Base-by-base conservation (phyloP, 1,140 invertebrate species). In the Calephelis nemesis region DNA sequence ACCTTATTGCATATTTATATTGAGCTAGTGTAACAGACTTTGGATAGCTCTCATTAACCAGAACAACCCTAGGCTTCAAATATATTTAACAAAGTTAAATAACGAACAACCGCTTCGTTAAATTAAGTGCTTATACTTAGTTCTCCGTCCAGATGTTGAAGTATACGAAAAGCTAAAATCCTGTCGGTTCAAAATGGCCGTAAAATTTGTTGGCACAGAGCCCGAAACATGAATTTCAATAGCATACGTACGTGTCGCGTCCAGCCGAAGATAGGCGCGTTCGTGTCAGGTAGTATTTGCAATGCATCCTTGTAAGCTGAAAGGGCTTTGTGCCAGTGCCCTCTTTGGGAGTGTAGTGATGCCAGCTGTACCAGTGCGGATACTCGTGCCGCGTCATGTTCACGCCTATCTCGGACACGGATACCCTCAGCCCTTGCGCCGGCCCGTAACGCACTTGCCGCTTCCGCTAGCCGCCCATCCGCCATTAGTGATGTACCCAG, bases 341-440 rank as follows among this genome's bases (percentile, higher is more conserved):
- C 96, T 78, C 98, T 94, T 77, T 98, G 97, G 12, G 96, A 96
- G 79, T 97, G 96, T 39, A 99, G 93, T 30, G 97, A 95, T 7
- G 98, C 98, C 70, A 99, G 93, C 84, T 99, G 98, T 68, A 98
- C 95, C 11, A 99, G 93, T 5, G 98, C 97, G 5, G 98, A 98
- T 47, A 98, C 96, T 74, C 96, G 95, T 0, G 98, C 97, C 50
- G 95, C 95, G 78, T 98, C 97, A 88, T 99, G 98, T 48, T 97
- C 96, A 63, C 95, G 93, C 39, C 97, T 95, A 88, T 99, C 98
- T 76, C 98, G 97, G 5, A 99, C 94, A 4, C 96, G 95, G 3
- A 95, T 94, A 0, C 97, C 97, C 77, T 98, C 97, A 47, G 98
- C 93, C 47, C 95, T 94, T 7, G 96, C 95, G 74, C 97, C 98